Evolutionary conservation across 2,113 vertebrate genomes (phyloP).

Genomic region (Sceloporus tristichus): DNA sequence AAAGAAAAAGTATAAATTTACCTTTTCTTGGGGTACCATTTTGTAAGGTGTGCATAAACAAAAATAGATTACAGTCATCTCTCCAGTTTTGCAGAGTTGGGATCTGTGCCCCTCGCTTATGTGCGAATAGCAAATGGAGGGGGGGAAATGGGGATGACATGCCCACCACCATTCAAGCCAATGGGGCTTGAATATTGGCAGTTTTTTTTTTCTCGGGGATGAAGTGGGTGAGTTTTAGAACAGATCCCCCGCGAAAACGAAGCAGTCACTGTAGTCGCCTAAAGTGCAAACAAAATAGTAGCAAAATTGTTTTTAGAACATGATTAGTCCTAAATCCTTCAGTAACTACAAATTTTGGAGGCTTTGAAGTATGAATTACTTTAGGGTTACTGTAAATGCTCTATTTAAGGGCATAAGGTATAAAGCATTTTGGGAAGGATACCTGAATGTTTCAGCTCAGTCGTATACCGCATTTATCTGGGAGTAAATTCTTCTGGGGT

Average conservation of each 20-base stretch:
- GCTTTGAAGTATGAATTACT: slow-evolving; percentile 5
- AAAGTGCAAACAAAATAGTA: not conserved
- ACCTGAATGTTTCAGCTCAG: not conserved
- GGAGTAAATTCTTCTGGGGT: not conserved
- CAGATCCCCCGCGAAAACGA: no score
- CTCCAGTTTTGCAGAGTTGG: no score
- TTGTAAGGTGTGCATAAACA: not conserved
- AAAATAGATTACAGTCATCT: not conserved
- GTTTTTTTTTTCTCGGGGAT: no score
- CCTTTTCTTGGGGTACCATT: not conserved
- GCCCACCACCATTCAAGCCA: no score
- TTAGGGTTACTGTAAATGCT: slow-evolving; percentile 1
- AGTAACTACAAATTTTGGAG: not conserved
- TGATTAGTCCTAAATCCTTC: not conserved
- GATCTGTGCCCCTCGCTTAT: no score
- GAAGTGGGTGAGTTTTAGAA: no score
- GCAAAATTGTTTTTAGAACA: not conserved
- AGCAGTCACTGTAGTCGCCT: not conserved
- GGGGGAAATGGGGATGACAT: no score
- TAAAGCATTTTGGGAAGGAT: not conserved
- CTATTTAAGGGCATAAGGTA: not conserved
- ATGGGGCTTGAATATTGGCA: no score
- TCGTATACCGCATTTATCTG: not conserved
- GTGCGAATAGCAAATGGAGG: no score
- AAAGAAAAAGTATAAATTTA: not conserved